phyloP scores from a whole-genome alignment of 1,140 invertebrate species.

The Anadara kagoshimensis region DNA sequence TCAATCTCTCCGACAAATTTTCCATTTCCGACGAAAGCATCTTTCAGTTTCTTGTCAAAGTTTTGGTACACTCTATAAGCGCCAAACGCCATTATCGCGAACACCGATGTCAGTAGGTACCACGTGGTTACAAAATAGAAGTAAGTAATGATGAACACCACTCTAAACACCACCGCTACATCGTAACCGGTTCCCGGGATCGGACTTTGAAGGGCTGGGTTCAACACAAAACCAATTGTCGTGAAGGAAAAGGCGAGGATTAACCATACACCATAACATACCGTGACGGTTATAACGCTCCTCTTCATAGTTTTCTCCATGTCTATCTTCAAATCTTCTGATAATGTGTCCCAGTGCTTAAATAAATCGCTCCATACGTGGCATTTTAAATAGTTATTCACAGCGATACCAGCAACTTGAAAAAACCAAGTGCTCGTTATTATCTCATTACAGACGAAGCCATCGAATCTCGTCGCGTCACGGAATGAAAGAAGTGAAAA shows the following conservation, averaged over 20 bases:
- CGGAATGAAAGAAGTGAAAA: slow-evolving; percentile 19
- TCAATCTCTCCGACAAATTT: slow-evolving; percentile 38
- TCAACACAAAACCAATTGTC: slow-evolving; percentile 28
- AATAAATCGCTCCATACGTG: slow-evolving; percentile 23
- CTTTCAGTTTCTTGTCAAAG: slow-evolving; percentile 21
- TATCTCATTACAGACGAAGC: slow-evolving; percentile 40
- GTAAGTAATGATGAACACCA: slow-evolving; percentile 23
- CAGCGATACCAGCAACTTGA: slow-evolving; percentile 25
- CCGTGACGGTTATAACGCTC: slow-evolving; percentile 8
- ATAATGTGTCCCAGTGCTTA: slow-evolving; percentile 20
- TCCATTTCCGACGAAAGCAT: slow-evolving; percentile 20
- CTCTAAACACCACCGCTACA: slow-evolving; percentile 9
- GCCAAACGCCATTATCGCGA: slow-evolving; percentile 11
- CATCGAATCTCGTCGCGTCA: slow-evolving; percentile 32
- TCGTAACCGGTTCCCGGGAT: slow-evolving; percentile 1
- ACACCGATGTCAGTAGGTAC: slow-evolving; percentile 34
- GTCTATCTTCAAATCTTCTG: slow-evolving; percentile 10
- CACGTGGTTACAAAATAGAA: slow-evolving; percentile 37
- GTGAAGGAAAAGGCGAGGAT: slow-evolving; percentile 30
- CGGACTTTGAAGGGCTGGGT: background rate
- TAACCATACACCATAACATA: slow-evolving; percentile 35
- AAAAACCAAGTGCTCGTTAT: slow-evolving; percentile 37
- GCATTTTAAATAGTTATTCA: slow-evolving; percentile 24
- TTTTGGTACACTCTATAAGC: slow-evolving; percentile 23
- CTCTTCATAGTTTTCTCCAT: background rate